Conservation (phyloP, 2,797 vertebrate genomes). For the Benthosema pterotum region DNA sequence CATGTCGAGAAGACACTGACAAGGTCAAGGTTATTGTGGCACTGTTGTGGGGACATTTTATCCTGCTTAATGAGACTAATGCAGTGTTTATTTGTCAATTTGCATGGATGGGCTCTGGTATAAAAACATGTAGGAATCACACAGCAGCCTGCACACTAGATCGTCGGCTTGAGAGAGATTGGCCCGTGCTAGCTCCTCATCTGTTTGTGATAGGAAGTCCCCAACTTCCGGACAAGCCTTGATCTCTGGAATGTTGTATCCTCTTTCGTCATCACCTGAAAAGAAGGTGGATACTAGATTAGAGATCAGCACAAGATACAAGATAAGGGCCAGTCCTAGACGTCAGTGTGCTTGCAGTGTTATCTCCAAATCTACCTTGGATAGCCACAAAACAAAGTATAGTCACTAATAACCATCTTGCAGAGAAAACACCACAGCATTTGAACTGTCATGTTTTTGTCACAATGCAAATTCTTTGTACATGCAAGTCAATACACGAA, state of each 20-base stretch:
- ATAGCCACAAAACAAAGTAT: slow-evolving; percentile 36
- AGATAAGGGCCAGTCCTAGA: slow-evolving; percentile 45
- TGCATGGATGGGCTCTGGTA: slow-evolving; percentile 66
- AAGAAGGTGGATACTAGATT: slow-evolving; percentile 37
- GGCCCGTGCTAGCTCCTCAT: slow-evolving; percentile 61
- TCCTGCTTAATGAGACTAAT: slow-evolving; percentile 33
- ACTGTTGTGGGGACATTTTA: slow-evolving; percentile 58
- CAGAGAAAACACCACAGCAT: slow-evolving; percentile 19
- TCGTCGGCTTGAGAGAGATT: slow-evolving; percentile 66
- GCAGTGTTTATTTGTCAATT: slow-evolving; percentile 29
- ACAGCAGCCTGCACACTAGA: slow-evolving; percentile 71
- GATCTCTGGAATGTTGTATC: slow-evolving; percentile 81
- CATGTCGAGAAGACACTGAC: slow-evolving; percentile 1
- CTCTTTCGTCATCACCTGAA: slow-evolving; percentile 77
- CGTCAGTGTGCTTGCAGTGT: slow-evolving; percentile 40
- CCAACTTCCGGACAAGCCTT: slow-evolving; percentile 78
- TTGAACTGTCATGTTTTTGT: slow-evolving; percentile 16
- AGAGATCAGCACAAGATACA: slow-evolving; percentile 42
- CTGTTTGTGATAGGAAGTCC: slow-evolving; percentile 67
- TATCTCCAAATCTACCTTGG: slow-evolving; percentile 43
- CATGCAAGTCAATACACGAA: not conserved
- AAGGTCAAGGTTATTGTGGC: slow-evolving; percentile 47
- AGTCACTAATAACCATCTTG: slow-evolving; percentile 16
- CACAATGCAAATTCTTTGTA: not conserved
- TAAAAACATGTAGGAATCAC: slow-evolving; percentile 85